phyloP scores from a whole-genome alignment of 2,797 vertebrate species.

The Podargus strigoides region DNA sequence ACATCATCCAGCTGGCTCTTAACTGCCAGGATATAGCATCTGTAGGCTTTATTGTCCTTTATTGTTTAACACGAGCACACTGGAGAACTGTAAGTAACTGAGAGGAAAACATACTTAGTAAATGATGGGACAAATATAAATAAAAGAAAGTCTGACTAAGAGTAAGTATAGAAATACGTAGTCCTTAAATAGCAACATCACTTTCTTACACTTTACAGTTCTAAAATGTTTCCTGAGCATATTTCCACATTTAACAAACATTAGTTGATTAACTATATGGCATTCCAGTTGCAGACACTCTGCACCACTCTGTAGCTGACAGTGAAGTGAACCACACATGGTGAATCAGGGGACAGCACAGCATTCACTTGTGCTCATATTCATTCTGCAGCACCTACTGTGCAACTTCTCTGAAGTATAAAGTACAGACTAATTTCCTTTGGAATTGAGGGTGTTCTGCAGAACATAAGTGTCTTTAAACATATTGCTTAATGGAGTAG shows the following conservation, averaged over 20 bases:
- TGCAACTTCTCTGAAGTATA: accelerated
- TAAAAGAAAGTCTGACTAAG: neutral
- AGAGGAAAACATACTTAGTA: neutral
- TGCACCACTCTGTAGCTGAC: neutral
- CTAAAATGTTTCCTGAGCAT: neutral
- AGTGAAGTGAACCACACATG: neutral
- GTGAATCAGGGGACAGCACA: neutral
- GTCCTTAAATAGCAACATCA: neutral
- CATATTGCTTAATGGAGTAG: neutral
- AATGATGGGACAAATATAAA: neutral
- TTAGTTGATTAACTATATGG: neutral
- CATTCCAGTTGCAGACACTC: neutral
- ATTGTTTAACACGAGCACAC: neutral
- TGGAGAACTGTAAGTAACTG: neutral
- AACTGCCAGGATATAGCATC: constrained; percentile 8
- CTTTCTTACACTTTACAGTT: neutral
- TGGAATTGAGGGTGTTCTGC: neutral
- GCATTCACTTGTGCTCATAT: accelerated
- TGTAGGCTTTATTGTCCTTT: neutral
- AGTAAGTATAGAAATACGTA: neutral
- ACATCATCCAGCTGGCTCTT: constrained; percentile 7
- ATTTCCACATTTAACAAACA: neutral
- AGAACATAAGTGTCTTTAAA: accelerated
- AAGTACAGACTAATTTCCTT: neutral
- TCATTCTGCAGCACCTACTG: neutral